Conservation (phyloP, 2,113 vertebrate species). For the Plecotus auritus region DNA sequence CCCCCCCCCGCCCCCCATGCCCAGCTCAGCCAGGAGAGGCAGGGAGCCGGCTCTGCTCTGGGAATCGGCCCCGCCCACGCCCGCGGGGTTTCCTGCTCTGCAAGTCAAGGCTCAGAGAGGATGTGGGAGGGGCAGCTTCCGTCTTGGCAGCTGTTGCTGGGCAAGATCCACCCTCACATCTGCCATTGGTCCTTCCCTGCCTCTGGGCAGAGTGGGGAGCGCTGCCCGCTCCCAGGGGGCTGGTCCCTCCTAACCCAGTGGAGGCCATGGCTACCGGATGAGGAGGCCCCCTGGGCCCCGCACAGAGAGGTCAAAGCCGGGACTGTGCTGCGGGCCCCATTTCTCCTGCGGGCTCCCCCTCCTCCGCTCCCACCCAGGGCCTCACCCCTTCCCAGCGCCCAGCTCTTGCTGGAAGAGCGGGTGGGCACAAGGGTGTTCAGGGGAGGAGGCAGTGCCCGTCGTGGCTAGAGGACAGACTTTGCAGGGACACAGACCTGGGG, state of each 20-base stretch:
- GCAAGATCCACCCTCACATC: neutral
- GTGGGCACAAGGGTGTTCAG: fast-evolving
- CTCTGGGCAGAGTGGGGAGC: neutral
- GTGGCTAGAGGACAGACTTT: neutral
- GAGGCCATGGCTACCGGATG: neutral
- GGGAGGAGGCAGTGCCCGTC: fast-evolving
- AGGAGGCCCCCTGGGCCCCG: neutral
- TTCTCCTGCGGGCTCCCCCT: neutral
- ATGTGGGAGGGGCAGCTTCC: neutral
- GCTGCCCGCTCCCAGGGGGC: fast-evolving
- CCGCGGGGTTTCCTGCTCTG: neutral
- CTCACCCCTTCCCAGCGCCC: fast-evolving
- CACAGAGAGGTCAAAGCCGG: too few species aligned
- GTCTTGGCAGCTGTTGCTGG: neutral
- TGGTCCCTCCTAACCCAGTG: neutral
- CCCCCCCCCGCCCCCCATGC: too few species aligned
- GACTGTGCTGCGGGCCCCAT: fast-evolving
- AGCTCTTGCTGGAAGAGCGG: neutral
- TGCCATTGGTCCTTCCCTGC: neutral
- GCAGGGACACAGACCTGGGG: neutral
- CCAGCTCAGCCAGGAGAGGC: fast-evolving
- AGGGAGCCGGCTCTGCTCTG: neutral
- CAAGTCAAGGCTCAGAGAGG: neutral
- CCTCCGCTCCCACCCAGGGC: neutral
- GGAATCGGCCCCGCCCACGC: neutral